These are phyloP conservation scores for Stichopus horrens DNA, from an alignment of 53 echinoderm and acorn worm species.

Conservation along the genomic window DNA sequence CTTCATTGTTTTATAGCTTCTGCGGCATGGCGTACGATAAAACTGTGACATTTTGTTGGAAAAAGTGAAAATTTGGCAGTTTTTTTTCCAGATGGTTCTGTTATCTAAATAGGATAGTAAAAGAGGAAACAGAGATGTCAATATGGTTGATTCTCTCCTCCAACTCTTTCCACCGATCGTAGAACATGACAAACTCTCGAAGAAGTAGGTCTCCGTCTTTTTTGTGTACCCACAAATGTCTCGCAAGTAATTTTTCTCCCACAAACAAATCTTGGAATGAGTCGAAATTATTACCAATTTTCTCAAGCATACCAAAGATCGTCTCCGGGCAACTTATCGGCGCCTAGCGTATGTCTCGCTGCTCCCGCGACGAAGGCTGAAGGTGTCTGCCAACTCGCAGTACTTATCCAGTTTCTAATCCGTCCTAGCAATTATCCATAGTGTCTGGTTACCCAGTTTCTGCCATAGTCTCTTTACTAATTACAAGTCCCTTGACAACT, in stretches of 20 bases:
- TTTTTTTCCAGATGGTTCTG: too few species aligned
- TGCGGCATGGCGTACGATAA: too few species aligned
- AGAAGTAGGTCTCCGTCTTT: neutral
- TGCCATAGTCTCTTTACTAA: slow-evolving; percentile 13
- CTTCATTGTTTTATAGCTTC: too few species aligned
- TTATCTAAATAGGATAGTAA: too few species aligned
- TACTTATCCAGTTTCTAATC: neutral
- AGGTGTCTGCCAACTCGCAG: neutral
- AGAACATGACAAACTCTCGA: neutral
- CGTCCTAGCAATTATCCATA: slow-evolving; percentile 12
- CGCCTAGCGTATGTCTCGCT: neutral
- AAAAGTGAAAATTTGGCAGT: too few species aligned
- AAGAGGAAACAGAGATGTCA: too few species aligned
- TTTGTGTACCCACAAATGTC: neutral
- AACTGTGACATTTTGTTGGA: too few species aligned
- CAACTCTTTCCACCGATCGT: neutral
- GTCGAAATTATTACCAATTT: neutral
- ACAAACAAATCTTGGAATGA: neutral
- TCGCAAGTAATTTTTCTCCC: neutral
- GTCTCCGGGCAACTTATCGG: neutral
- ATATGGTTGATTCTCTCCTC: neutral
- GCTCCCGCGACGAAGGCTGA: neutral
- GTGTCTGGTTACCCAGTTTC: neutral
- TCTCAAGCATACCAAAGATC: neutral
- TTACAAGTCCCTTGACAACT: slow-evolving; percentile 27